These are phyloP conservation scores for Ibidorhyncha struthersii DNA, from an alignment of 2,113 vertebrate species.

Conservation along the genomic window DNA sequence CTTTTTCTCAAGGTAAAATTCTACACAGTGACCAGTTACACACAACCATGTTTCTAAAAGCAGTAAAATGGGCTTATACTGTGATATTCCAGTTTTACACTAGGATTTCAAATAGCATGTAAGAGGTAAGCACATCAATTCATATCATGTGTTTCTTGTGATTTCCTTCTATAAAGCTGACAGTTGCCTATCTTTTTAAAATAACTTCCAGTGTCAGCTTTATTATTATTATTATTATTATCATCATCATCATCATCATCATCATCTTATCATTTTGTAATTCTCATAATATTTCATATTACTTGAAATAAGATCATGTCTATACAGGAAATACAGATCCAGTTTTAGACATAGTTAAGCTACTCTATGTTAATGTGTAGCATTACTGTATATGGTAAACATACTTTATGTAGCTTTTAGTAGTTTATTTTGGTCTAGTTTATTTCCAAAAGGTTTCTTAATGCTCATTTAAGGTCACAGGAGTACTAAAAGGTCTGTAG, in stretches of 20 bases:
- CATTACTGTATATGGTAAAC: background rate
- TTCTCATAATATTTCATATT: background rate
- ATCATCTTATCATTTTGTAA: fast-evolving
- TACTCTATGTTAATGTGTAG: background rate
- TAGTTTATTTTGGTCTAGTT: background rate
- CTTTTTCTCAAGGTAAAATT: background rate
- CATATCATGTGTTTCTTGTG: background rate
- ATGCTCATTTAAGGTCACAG: background rate
- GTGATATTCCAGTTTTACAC: background rate
- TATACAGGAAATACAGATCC: background rate
- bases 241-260: background rate
- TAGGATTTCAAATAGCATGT: background rate
- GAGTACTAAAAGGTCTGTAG: background rate
- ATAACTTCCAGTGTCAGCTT: background rate
- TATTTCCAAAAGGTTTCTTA: background rate
- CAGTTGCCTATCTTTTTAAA: background rate
- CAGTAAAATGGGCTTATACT: background rate
- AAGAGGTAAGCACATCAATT: background rate
- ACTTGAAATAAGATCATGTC: background rate
- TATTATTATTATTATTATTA: no score
- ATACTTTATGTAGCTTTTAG: background rate
- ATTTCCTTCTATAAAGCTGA: background rate
- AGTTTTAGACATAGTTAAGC: background rate
- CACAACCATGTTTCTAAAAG: background rate
- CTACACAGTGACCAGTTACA: background rate